A percentile compares a stretch with the other conserved stretches of the same genome.
Conservation (phyloP, 2,113 vertebrate species). For the Salvelinus alpinus region DNA sequence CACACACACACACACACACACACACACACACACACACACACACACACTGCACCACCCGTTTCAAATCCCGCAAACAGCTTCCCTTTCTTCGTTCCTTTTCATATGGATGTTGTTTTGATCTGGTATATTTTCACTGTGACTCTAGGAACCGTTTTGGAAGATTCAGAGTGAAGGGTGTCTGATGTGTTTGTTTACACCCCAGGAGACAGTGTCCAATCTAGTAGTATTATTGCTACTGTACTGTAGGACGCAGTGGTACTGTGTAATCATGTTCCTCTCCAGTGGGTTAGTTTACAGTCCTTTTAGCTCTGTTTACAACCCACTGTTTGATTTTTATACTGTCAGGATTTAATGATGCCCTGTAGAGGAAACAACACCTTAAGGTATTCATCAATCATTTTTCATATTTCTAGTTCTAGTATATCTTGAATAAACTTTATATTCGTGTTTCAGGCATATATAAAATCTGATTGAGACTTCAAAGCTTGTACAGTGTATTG, state of each 20-base stretch:
- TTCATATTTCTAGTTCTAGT: not conserved
- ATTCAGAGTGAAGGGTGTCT: not conserved
- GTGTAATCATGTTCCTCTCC: conserved; percentile 13
- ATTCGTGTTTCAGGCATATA: not conserved
- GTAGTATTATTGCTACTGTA: conserved; percentile 15
- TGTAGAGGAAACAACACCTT: conserved; percentile 4
- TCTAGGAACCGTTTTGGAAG: not conserved
- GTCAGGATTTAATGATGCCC: conserved; percentile 14
- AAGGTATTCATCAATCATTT: conserved; percentile 8
- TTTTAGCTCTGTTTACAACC: not conserved
- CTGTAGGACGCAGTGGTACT: conserved; percentile 14
- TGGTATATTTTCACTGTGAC: not conserved
- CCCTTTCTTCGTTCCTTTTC: too few relatives aligned
- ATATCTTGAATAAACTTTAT: conserved; percentile 4
- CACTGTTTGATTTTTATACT: conserved; percentile 9
- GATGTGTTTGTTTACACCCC: conserved; percentile 49
- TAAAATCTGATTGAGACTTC: not conserved
- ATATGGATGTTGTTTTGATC: not conserved
- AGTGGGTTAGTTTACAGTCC: conserved; percentile 7
- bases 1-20: too few relatives aligned
- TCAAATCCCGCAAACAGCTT: too few relatives aligned
- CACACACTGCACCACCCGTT: not conserved
- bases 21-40: not conserved
- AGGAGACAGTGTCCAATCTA: conserved; percentile 36
- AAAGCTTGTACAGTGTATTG: not conserved